Evolutionary conservation across 2,113 vertebrate species (phyloP), one percentile per base, ranked within the genome.

Genomic region (Kryptolebias marmoratus): DNA sequence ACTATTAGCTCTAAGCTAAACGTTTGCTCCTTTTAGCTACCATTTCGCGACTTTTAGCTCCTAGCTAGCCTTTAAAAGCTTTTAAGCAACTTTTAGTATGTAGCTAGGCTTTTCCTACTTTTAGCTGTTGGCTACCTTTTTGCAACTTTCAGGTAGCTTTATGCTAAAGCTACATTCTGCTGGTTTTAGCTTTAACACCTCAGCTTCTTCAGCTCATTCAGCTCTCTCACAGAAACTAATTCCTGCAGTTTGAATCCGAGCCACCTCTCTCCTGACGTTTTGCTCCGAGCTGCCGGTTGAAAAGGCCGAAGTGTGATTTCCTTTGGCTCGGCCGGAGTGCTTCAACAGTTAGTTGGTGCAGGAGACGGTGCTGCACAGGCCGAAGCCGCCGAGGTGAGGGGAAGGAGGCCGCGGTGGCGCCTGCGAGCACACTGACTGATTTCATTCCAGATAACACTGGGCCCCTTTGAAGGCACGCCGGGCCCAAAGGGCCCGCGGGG

Each of bases 391-490:
- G 44, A 74, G 53, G 60, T 10, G 31, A 53, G 14, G 5, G 57
- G 1, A 42, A 65, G 9, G 52, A 48, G n/a, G 49, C 52, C 44
- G 48, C 18, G 63, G 81, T 69, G 86, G 83, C 87, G 90, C 90
- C 87, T 85, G 77, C 32, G 48, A 88, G 87, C 84, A 75, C 85
- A 83, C 65, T 66, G 80, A 77, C 84, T 81, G 81, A 89, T 88
- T 77, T 79, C 72, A 87, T 68, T 62, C 60, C 74, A 72, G 86
- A 89, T 91, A 81, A 89, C 81, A 90, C 80, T 66, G 75, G 68
- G 65, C 67, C 73, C 66, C 87, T 90, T 90, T 92, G 87, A 90
- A 87, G 85, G 80, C 66, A 30, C 52, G 54, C 73, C 62, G 86
- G 75, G 76, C 83, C 32, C 16, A 67, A 80, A 36, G 77, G 71